Evolutionary conservation across 1,140 invertebrate species (phyloP), one percentile per base, ranked within the genome.

Genomic region (Metaphire vulgaris): DNA sequence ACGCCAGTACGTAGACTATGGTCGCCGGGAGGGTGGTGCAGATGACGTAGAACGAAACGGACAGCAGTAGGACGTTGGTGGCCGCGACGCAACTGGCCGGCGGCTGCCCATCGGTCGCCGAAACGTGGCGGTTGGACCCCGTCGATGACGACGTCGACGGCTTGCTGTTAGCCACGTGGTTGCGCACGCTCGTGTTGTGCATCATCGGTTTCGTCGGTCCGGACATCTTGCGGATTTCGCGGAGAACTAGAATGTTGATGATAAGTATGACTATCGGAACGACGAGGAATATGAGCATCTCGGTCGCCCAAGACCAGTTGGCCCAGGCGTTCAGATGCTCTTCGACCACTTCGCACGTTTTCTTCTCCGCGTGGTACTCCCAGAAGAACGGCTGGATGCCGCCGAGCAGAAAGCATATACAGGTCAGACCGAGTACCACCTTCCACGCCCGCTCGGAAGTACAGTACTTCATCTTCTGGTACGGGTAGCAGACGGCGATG

Each of bases 401-500:
- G 73, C 81, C 79, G 1, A 84, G 81, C 1, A 74, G 2, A 1
- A 81, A 16, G 26, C 78, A 77, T n/a, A 79, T 2, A 21, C 75
- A 16, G 2, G 80, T 33, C 21, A 81, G 30, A 2, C 33, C 68
- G 1, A 80, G 56, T 0, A 93, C 87, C 0, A 92, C 89, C 0
- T 87, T 86, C 80, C 90, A 91, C 0, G 94, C 93, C 15, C 92
- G 86, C 0, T 88, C 85, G 0, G 93, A 90, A 0, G 93, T 93
- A 82, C 92, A 94, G 82, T 93, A 89, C 0, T 89, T 88, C 32
- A 90, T 91, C 0, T 92, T 86, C 64, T 89, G 88, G 41, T 94
- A 80, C 0, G 93, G 93, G 82, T 92, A 91, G 76, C 89, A 87
- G 0, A 94, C 81, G 0, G 92, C 92, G 2, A 94, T 89, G 82